Evolutionary conservation across 1,140 invertebrate genomes (phyloP).

Genomic region (Helicoverpa zea): DNA sequence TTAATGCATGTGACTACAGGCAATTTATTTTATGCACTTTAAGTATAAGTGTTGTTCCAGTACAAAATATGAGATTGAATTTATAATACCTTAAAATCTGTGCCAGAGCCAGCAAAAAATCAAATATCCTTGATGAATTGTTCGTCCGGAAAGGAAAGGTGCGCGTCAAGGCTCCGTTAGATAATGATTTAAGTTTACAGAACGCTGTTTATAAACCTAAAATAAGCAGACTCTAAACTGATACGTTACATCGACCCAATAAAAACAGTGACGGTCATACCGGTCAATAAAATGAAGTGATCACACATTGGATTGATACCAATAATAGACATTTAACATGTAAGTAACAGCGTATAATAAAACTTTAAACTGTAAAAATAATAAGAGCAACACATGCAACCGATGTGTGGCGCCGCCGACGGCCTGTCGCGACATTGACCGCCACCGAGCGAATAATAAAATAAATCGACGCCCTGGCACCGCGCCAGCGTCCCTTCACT

Average conservation of each 20-base stretch:
- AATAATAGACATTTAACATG: conserved; percentile 28
- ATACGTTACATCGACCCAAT: not conserved
- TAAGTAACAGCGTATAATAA: conserved; percentile 30
- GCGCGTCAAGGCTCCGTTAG: conserved; percentile 34
- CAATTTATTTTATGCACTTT: conserved; percentile 20
- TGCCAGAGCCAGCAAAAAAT: conserved; percentile 21
- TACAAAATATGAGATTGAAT: not conserved
- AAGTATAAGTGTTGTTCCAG: conserved; percentile 2
- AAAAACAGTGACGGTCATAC: not conserved
- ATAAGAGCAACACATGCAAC: conserved; percentile 74
- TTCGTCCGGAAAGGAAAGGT: conserved; percentile 43
- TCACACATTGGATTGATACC: conserved; percentile 17
- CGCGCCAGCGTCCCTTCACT: conserved; percentile 79
- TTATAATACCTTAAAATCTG: conserved; percentile 8
- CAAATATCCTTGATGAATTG: conserved; percentile 45
- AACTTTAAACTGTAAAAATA: conserved; percentile 67
- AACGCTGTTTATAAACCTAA: not conserved
- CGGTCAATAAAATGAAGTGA: not conserved
- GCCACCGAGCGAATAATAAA: conserved; percentile 82
- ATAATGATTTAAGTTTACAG: conserved; percentile 22
- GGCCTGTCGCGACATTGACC: conserved; percentile 83
- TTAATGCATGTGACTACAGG: not conserved
- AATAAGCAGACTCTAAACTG: not conserved
- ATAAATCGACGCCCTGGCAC: conserved; percentile 79
- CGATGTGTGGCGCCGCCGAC: conserved; percentile 65